A percentile compares a stretch with the other conserved stretches of the same genome.
Evolutionary conservation across 2,113 vertebrate species (phyloP).

Genomic region (Plecturocebus donacophilus): DNA sequence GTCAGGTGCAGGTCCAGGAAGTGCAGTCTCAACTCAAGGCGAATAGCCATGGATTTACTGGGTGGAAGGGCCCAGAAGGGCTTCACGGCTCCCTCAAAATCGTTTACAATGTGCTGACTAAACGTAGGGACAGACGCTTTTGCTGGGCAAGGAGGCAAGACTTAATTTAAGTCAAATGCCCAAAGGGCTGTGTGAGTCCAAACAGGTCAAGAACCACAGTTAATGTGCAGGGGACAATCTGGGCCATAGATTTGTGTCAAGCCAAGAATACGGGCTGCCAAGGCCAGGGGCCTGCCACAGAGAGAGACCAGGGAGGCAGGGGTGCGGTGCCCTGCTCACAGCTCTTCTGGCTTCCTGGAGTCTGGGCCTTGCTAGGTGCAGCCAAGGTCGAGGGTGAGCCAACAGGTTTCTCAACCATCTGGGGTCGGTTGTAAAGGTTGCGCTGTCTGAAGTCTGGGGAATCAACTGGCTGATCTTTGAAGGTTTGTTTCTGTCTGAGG

Average conservation of each 20-base stretch:
- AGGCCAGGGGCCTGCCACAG: accelerated
- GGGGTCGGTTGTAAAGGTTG: conserved; percentile 52
- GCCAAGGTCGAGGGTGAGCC: not conserved
- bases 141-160: accelerated
- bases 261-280: not conserved
- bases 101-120: not conserved
- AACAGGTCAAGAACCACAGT: not conserved
- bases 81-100: not conserved
- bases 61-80: too few relatives aligned
- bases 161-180: not conserved
- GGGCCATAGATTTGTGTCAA: not conserved
- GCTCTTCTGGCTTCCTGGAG: not conserved
- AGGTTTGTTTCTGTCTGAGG: conserved; percentile 39
- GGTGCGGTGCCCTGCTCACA: accelerated
- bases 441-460: conserved; percentile 50
- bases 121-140: not conserved
- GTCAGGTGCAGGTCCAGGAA: not conserved
- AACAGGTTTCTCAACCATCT: not conserved
- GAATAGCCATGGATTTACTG: accelerated
- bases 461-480: conserved; percentile 60
- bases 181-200: not conserved
- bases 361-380: not conserved
- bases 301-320: not conserved
- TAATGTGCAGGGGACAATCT: not conserved
- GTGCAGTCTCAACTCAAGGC: not conserved